These are phyloP conservation scores for Drosophila gaucha DNA, from an alignment of 2,888 invertebrate genomes.

Conservation along the genomic window DNA sequence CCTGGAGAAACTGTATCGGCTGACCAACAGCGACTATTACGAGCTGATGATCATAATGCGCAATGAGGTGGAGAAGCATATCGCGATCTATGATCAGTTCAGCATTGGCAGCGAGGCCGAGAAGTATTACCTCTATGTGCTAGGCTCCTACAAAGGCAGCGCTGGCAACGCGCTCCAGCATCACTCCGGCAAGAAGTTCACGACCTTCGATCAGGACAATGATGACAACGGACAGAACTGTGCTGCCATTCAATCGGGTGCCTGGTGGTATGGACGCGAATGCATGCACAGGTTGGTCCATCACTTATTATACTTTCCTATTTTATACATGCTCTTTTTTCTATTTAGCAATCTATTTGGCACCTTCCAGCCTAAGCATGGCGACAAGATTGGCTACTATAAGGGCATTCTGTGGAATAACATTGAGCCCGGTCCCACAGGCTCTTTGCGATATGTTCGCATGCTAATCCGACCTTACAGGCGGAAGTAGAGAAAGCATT, in stretches of 20 bases:
- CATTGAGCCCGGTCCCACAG: conserved; percentile 59
- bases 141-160: conserved; percentile 57
- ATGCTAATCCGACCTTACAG: conserved; percentile 58
- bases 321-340: neutral
- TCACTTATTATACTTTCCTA: neutral
- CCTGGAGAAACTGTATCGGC: conserved; percentile 54
- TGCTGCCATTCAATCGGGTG: conserved; percentile 58
- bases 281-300: conserved; percentile 56
- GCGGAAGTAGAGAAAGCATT: neutral
- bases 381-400: conserved; percentile 44
- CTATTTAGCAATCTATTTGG: conserved; percentile 64
- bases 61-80: conserved; percentile 39
- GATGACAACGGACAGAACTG: conserved; percentile 69
- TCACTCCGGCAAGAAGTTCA: conserved; percentile 67
- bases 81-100: conserved; percentile 60
- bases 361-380: conserved; percentile 47
- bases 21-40: conserved; percentile 44
- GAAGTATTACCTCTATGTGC: conserved; percentile 54
- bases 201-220: conserved; percentile 69
- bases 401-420: conserved; percentile 67
- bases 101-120: conserved; percentile 58
- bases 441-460: conserved; percentile 58
- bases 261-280: conserved; percentile 69
- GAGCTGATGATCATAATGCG: conserved; percentile 54
- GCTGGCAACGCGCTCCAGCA: conserved; percentile 61